These are phyloP conservation scores for Phenacoccus solenopsis DNA, from an alignment of 1,140 invertebrate genomes.

Conservation along the genomic window DNA sequence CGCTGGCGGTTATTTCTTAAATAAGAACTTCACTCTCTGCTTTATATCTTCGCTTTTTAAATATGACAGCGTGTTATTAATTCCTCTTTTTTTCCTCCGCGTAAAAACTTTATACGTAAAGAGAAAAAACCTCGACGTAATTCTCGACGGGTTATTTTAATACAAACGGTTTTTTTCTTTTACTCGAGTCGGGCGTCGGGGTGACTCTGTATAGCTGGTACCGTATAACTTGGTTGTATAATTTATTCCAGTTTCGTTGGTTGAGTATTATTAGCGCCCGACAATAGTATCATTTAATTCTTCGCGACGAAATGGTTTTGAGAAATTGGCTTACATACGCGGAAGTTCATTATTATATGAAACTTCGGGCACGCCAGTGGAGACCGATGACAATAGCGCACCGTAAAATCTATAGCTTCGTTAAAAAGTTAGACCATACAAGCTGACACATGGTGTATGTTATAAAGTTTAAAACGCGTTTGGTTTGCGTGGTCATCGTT, in stretches of 20 bases:
- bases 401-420: too few relatives aligned
- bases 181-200: too few relatives aligned
- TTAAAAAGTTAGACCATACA: too few relatives aligned
- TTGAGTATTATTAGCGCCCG: neutral
- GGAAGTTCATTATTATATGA: too few relatives aligned
- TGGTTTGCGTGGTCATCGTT: too few relatives aligned
- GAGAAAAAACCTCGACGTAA: neutral
- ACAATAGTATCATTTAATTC: neutral
- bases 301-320: neutral
- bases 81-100: neutral
- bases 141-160: slow-evolving; percentile 1
- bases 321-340: too few relatives aligned
- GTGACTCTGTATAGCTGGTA: too few relatives aligned
- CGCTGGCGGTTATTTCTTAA: neutral
- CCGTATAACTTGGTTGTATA: neutral
- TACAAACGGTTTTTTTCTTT: neutral
- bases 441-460: too few relatives aligned
- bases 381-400: too few relatives aligned
- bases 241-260: neutral
- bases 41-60: neutral
- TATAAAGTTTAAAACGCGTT: too few relatives aligned
- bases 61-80: neutral
- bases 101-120: neutral
- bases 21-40: neutral
- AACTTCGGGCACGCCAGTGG: too few relatives aligned